Conservation (phyloP, 2,113 vertebrate species). For the Scortum barcoo region DNA sequence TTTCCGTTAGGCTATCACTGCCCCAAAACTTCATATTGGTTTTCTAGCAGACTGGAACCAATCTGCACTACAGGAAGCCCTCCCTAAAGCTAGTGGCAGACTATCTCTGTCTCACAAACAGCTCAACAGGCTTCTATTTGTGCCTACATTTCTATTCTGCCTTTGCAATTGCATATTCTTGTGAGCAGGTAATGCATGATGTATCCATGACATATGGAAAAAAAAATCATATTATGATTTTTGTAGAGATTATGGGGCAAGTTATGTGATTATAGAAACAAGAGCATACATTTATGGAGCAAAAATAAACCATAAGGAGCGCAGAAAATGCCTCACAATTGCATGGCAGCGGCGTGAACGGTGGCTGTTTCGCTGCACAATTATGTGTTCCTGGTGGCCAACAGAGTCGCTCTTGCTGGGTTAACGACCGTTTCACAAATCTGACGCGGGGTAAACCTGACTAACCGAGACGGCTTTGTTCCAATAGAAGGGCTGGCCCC, state of each 20-base stretch:
- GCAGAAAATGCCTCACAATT: background rate
- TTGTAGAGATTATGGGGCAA: background rate
- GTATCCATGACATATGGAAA: background rate
- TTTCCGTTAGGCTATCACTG: constrained; percentile 59
- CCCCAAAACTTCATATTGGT: constrained; percentile 68
- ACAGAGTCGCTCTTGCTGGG: background rate
- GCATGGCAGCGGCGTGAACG: background rate
- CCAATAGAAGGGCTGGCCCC: constrained; percentile 29
- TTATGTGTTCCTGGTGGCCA: background rate
- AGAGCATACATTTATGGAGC: background rate
- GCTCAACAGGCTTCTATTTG: constrained; percentile 51
- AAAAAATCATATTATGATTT: background rate
- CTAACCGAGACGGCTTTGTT: constrained; percentile 21
- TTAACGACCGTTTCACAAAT: constrained; percentile 29
- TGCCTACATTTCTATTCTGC: constrained; percentile 23
- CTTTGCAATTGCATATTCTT: constrained; percentile 12
- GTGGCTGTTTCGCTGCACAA: background rate
- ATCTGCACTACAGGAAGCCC: constrained; percentile 57
- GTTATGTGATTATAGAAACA: background rate
- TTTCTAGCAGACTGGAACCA: constrained; percentile 75
- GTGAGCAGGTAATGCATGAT: constrained; percentile 17
- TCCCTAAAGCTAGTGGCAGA: constrained; percentile 52
- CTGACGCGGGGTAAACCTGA: constrained; percentile 24
- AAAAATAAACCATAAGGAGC: background rate
- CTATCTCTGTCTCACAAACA: constrained; percentile 67